Evolutionary conservation across 1,140 invertebrate genomes (phyloP), one percentile per base, ranked within the genome.

Genomic region (Hyles euphorbiae): DNA sequence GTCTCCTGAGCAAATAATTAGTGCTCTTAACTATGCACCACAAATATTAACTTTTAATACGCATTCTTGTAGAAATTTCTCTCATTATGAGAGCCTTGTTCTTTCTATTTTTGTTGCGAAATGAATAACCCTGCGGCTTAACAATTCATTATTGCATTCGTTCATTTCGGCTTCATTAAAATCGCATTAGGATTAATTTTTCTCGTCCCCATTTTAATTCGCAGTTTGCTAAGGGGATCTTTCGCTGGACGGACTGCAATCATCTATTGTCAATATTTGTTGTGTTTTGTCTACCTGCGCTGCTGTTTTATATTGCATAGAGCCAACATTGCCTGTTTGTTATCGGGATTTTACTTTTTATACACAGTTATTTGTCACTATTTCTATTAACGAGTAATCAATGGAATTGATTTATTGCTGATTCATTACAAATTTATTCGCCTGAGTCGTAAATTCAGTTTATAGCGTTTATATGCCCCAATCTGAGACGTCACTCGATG

Each of bases 111-210:
- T 44, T 12, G 36, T 5, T 47, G 47, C 64, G 74, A 85, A 80
- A 78, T 74, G 72, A 74, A 75, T 71, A 80, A 74, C 66, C 36
- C 70, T 58, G 72, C 60, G 67, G 74, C 77, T 84, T 86, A 82
- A 73, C 79, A 81, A 80, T 88, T 86, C 81, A 88, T 86, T 88
- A 83, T 75, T 78, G 75, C 77, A 82, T 82, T 86, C 81, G 72
- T 87, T 88, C 79, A 80, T 84, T 86, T 80, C 76, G 74, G 77
- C 78, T 88, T 88, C 85, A 88, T 88, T 88, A 88, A 88, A 87
- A 88, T 87, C 85, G 85, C 78, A 87, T 88, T 88, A 85, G 83
- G 85, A 88, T 88, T 88, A 88, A 87, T 88, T 87, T 87, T 87
- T 88, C 81, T 83, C 83, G 79, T 87, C 81, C 83, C 82, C 72